Evolutionary conservation across 1,140 invertebrate genomes (phyloP).

Genomic region (Drosophila simulans): DNA sequence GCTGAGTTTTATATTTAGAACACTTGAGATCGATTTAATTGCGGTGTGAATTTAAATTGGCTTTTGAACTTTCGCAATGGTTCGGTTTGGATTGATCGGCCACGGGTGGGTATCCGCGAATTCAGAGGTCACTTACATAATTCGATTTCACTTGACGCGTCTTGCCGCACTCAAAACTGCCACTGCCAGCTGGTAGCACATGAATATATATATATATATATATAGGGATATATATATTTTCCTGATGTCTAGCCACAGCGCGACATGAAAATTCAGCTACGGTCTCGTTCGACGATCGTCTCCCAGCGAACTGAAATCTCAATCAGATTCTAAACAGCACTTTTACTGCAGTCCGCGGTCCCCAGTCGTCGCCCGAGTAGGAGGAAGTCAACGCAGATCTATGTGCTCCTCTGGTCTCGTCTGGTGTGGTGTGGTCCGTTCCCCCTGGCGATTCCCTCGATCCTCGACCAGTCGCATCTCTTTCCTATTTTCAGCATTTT

Average conservation of each 20-base stretch:
- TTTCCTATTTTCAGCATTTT: conserved; percentile 65
- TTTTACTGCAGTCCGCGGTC: conserved; percentile 65
- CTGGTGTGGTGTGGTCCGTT: not conserved
- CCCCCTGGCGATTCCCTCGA: conserved; percentile 10
- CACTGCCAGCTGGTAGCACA: conserved; percentile 72
- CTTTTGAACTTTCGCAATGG: conserved; percentile 35
- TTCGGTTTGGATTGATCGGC: not conserved
- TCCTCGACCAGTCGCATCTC: conserved; percentile 25
- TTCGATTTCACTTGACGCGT: conserved; percentile 63
- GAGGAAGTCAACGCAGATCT: conserved; percentile 66
- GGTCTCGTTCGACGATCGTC: conserved; percentile 82
- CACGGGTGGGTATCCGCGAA: not conserved
- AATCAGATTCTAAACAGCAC: conserved; percentile 61
- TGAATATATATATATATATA: conserved; percentile 54
- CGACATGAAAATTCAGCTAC: conserved; percentile 75
- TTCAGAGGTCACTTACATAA: conserved; percentile 72
- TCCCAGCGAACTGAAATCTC: conserved; percentile 79
- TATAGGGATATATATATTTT: conserved; percentile 48
- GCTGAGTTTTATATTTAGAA: conserved; percentile 63
- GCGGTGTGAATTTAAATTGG: conserved; percentile 15
- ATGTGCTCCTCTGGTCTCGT: conserved; percentile 45
- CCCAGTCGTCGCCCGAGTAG: conserved; percentile 43
- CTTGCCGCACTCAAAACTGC: conserved; percentile 72
- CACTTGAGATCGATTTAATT: conserved; percentile 48
- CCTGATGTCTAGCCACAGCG: conserved; percentile 46